phyloP scores from a whole-genome alignment of 1,140 invertebrate species.

The Drosophila ambigua region DNA sequence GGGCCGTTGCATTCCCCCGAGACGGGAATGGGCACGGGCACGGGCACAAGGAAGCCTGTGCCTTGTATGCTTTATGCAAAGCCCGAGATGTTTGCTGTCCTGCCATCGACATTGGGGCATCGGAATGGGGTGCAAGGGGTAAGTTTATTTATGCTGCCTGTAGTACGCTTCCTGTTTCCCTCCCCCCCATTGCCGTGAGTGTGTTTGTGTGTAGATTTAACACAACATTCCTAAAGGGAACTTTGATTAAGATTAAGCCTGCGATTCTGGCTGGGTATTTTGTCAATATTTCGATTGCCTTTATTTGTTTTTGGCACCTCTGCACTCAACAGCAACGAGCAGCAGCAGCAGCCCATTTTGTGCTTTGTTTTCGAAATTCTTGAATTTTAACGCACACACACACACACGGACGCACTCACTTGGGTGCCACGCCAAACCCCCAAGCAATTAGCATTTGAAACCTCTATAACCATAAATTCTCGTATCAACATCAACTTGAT shows the following conservation, averaged over 20 bases:
- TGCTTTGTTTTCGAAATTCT: constrained; percentile 1
- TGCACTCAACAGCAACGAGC: no score
- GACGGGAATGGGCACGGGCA: constrained; percentile 1
- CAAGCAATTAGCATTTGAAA: constrained; percentile 66
- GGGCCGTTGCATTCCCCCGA: constrained; percentile 20
- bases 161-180: not conserved
- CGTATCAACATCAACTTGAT: constrained; percentile 26
- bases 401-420: no score
- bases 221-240: constrained; percentile 17
- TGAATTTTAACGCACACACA: constrained; percentile 20
- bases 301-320: no score
- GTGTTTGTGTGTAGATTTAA: not conserved
- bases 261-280: not conserved
- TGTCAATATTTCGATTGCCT: not conserved
- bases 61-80: constrained; percentile 66
- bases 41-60: not conserved
- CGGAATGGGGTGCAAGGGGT: constrained; percentile 48
- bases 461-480: constrained; percentile 66
- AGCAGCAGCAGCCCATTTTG: no score
- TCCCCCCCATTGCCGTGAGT: no score
- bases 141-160: constrained; percentile 45
- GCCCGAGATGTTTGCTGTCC: constrained; percentile 31
- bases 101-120: constrained; percentile 8
- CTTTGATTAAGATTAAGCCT: constrained; percentile 26
- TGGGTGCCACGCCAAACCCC: not conserved